Evolutionary conservation across 2,888 invertebrate genomes (phyloP).

Genomic region (Mechanitis messenoides): DNA sequence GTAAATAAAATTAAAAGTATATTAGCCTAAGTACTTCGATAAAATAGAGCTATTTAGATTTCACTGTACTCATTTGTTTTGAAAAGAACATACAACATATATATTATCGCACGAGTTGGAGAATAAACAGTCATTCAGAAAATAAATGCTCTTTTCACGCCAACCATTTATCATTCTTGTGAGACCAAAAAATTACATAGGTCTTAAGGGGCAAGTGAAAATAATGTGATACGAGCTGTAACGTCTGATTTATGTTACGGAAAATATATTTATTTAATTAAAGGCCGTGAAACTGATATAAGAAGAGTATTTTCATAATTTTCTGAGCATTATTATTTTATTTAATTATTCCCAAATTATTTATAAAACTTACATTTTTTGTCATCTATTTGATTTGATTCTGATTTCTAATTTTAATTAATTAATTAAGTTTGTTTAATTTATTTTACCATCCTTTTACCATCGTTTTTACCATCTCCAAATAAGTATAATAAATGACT

Average conservation of each 20-base stretch:
- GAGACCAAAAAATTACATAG: conserved; percentile 55
- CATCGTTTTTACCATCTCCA: no score
- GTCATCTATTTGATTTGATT: no score
- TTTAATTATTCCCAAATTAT: no score
- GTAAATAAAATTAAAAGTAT: background rate
- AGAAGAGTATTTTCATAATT: no score
- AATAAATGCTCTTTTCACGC: conserved; percentile 51
- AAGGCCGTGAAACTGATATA: conserved; percentile 30
- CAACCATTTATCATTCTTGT: conserved; percentile 54
- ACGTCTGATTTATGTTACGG: conserved; percentile 52
- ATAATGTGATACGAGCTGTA: conserved; percentile 47
- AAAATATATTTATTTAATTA: conserved; percentile 41
- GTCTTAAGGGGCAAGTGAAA: conserved; percentile 48
- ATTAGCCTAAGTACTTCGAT: no score
- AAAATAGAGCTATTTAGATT: background rate
- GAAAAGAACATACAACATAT: background rate
- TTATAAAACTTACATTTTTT: no score
- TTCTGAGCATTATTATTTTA: no score
- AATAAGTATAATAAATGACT: no score
- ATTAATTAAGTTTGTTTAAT: no score
- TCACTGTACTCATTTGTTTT: background rate
- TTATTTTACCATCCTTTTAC: no score
- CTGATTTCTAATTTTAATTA: no score
- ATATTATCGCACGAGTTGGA: conserved; percentile 24
- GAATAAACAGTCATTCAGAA: conserved; percentile 41